These are phyloP conservation scores for Decapterus maruadsi DNA, from an alignment of 2,797 vertebrate genomes.

Conservation along the genomic window DNA sequence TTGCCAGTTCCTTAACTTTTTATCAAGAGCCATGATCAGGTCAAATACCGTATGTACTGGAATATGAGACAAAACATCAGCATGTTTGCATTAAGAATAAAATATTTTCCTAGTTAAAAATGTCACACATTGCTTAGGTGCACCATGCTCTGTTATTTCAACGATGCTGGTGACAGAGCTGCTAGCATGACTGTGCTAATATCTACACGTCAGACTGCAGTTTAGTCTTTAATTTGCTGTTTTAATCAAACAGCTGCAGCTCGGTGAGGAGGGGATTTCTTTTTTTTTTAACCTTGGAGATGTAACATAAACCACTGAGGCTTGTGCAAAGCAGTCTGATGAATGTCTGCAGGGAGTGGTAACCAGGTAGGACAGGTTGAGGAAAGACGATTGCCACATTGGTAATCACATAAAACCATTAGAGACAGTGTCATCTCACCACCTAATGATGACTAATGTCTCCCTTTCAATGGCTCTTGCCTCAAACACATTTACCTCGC, in stretches of 20 bases:
- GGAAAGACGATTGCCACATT: slow-evolving; percentile 91
- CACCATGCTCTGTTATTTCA: not conserved
- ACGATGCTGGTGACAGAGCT: not conserved
- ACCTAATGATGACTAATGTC: slow-evolving; percentile 98
- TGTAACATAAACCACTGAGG: slow-evolving; percentile 10
- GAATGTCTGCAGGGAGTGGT: slow-evolving; percentile 86
- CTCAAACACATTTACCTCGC: not conserved
- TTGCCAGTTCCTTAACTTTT: not conserved
- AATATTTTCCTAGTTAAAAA: not conserved
- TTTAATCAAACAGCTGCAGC: not conserved
- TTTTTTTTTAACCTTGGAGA: not conserved
- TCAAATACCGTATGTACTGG: too few species aligned
- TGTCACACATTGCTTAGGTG: not conserved
- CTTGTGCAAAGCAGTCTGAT: slow-evolving; percentile 72
- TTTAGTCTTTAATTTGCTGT: not conserved
- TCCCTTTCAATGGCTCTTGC: slow-evolving; percentile 70
- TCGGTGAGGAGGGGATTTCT: not conserved
- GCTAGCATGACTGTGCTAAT: not conserved
- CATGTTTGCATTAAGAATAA: not conserved
- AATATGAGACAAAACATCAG: not conserved
- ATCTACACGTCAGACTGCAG: not conserved
- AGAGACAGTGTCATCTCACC: slow-evolving; percentile 90
- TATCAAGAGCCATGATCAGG: not conserved
- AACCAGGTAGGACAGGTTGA: slow-evolving; percentile 91
- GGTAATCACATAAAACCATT: slow-evolving; percentile 91